Evolutionary conservation across 2,888 invertebrate genomes (phyloP).

Genomic region (Psococerastis gibbosa): DNA sequence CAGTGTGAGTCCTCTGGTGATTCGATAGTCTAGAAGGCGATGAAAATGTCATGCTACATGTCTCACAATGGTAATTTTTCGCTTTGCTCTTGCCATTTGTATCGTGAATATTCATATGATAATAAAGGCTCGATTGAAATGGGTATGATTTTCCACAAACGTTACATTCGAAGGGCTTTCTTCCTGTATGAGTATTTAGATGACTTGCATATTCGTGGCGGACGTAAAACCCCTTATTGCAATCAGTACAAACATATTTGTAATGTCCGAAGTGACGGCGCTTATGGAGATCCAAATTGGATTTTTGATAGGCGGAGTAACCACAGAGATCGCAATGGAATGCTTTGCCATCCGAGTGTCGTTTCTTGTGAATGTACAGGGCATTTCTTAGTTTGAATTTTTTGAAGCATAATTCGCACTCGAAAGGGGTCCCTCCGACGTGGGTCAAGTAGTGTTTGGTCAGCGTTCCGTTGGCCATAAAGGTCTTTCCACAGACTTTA

Average conservation of each 20-base stretch:
- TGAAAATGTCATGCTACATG: conserved; percentile 20
- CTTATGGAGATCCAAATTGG: conserved; percentile 16
- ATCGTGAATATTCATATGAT: conserved; percentile 32
- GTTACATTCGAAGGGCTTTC: conserved; percentile 15
- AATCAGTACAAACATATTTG: conserved; percentile 14
- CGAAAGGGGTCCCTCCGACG: conserved; percentile 9
- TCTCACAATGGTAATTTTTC: conserved; percentile 20
- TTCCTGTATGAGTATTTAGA: conserved; percentile 15
- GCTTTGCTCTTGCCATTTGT: conserved; percentile 19
- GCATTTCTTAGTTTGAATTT: conserved; percentile 14
- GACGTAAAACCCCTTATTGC: conserved; percentile 15
- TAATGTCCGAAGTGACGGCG: conserved; percentile 16
- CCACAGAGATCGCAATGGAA: conserved; percentile 16
- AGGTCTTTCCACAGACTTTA: conserved; percentile 5
- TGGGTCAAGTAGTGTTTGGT: conserved; percentile 10
- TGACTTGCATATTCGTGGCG: conserved; percentile 15
- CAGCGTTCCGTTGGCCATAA: conserved; percentile 9
- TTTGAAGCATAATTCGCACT: conserved; percentile 16
- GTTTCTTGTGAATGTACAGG: conserved; percentile 15
- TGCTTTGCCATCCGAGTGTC: conserved; percentile 15
- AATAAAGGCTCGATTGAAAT: conserved; percentile 32
- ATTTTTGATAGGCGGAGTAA: conserved; percentile 16
- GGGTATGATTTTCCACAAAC: conserved; percentile 19
- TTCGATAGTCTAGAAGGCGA: conserved; percentile 20
- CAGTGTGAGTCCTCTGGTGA: conserved; percentile 18